phyloP scores from a whole-genome alignment of 2,888 invertebrate species.

The Athrips mouffetella region DNA sequence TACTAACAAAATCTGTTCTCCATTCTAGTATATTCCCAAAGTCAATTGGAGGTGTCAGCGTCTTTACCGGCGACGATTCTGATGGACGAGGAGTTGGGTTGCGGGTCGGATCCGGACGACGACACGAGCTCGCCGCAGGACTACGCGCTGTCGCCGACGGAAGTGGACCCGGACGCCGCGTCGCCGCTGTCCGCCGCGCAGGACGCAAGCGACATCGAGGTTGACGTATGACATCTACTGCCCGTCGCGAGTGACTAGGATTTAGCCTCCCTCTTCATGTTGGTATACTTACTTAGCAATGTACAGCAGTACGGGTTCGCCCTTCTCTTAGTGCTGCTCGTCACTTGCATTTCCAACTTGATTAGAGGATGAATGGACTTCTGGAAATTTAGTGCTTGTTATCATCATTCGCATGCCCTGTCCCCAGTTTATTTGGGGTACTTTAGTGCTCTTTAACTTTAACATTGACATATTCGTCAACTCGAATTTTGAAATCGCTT shows the following conservation, averaged over 20 bases:
- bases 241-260: constrained; percentile 51
- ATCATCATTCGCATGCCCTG: not conserved
- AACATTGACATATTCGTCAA: no score
- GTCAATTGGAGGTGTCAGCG: constrained; percentile 67
- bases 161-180: constrained; percentile 32
- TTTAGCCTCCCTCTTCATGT: constrained; percentile 21
- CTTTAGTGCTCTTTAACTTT: no score
- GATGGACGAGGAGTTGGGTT: constrained; percentile 67
- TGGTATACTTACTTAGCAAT: constrained; percentile 24
- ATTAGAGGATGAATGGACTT: not conserved
- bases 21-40: constrained; percentile 59
- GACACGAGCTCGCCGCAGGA: constrained; percentile 61
- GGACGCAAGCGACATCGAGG: constrained; percentile 64
- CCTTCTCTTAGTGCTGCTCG: constrained; percentile 40
- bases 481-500: no score
- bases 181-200: constrained; percentile 53
- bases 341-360: constrained; percentile 44
- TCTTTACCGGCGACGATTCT: constrained; percentile 74
- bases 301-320: constrained; percentile 23
- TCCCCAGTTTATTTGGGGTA: no score
- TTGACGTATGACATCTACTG: constrained; percentile 69
- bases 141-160: constrained; percentile 40
- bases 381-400: not conserved
- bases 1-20: not conserved
- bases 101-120: constrained; percentile 51